Evolutionary conservation across 2,113 vertebrate genomes (phyloP), one percentile per base, ranked within the genome.

Genomic region (Chaetodon auriga): DNA sequence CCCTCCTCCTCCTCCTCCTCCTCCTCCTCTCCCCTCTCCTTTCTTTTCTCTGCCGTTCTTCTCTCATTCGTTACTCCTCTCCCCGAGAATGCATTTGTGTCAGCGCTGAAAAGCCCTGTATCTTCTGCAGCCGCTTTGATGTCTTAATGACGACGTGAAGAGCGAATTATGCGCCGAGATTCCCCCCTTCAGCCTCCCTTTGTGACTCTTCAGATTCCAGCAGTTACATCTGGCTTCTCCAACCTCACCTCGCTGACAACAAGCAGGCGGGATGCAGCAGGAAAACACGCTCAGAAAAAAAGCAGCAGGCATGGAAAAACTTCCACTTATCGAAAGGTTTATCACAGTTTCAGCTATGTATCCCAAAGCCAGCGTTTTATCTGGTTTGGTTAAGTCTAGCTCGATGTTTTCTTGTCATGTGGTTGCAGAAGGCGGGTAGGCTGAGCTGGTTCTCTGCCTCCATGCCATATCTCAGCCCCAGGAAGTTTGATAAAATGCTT

Each of bases 81-180:
- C 70, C 21, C 68, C 2, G 62, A 87, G 86, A 90, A 90, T 74
- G 84, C 79, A 11, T 81, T 89, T 79, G 88, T 85, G 90, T 81
- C 78, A 36, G 81, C 41, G n/a, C 68, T 89, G 86, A 92, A 91
- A 94, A 75, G 85, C 83, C 54, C 74, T 63, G 71, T 83, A 90
- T 92, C 87, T 81, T 35, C 82, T 54, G 85, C 74, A 53, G 84
- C 19, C 0, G 43, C 93, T 93, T 94, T 93, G 92, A 94, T 88
- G 89, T 90, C 89, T 88, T 90, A 91, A 91, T 81, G 90, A 90
- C 76, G 38, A 90, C 58, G 78, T 68, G 89, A 85, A 86, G 90
- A 89, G 85, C 76, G 71, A 92, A 82, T 90, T 87, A 80, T 84
- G 41, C 84, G 77, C 87, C 54, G 30, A 62, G 51, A 83, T 21